A percentile compares a stretch with the other conserved stretches of the same genome.
These are phyloP conservation scores for Teleogryllus oceanicus DNA, from an alignment of 2,888 invertebrate genomes.

Conservation along the genomic window DNA sequence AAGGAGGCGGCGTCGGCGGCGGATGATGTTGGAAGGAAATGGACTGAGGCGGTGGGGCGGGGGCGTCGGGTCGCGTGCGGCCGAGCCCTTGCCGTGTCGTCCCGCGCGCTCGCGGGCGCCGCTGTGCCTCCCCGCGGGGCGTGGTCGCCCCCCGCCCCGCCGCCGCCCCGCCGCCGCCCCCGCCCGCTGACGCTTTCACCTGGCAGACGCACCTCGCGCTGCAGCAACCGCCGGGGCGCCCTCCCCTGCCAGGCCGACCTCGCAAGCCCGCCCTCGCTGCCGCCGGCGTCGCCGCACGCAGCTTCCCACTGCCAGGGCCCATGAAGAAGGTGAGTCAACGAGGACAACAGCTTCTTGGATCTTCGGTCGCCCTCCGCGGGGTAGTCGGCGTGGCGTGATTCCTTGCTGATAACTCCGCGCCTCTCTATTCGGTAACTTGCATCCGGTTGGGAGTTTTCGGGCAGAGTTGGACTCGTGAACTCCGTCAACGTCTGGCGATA, in stretches of 20 bases:
- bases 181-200: slow-evolving; percentile 40
- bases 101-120: slow-evolving; percentile 43
- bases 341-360: background rate
- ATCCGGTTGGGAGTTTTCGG: no score
- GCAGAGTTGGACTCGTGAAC: no score
- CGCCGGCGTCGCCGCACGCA: background rate
- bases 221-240: background rate
- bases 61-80: slow-evolving; percentile 31
- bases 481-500: no score
- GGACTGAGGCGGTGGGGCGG: slow-evolving; percentile 24
- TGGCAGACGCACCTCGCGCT: slow-evolving; percentile 34
- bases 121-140: slow-evolving; percentile 39
- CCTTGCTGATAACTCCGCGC: background rate
- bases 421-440: background rate
- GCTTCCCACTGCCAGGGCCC: background rate
- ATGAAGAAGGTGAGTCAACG: slow-evolving; percentile 30
- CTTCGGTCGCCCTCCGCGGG: background rate
- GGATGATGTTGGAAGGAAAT: background rate
- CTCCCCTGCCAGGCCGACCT: background rate
- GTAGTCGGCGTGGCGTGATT: no score
- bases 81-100: slow-evolving; percentile 39
- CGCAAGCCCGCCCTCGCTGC: background rate
- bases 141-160: slow-evolving; percentile 37
- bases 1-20: slow-evolving; percentile 27
- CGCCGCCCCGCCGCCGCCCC: slow-evolving; percentile 25